A percentile compares a stretch with the other conserved stretches of the same genome.
Conservation (phyloP, 2,888 invertebrate genomes). For the Terebella lapidaria region DNA sequence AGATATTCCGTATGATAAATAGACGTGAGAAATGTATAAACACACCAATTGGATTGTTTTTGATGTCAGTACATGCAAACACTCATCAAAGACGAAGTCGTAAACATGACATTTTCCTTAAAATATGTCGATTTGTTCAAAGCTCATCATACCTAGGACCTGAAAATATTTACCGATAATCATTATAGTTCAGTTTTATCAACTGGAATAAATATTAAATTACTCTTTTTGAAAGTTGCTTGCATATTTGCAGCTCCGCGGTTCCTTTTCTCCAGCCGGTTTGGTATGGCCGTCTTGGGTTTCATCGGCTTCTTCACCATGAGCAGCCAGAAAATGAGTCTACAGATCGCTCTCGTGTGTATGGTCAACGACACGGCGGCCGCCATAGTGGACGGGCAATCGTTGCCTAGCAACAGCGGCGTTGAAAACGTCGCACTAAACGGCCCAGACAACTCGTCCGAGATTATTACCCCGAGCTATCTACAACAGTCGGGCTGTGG, state of each 20-base stretch:
- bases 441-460: background rate
- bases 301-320: conserved; percentile 60
- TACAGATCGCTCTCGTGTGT: conserved; percentile 59
- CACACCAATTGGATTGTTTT: no score
- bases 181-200: no score
- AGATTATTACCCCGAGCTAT: background rate
- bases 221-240: no score
- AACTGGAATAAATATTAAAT: no score
- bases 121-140: no score
- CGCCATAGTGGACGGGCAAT: background rate
- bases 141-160: no score
- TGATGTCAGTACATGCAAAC: no score
- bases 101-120: no score
- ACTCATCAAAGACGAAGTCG: no score
- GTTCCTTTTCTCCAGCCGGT: conserved; percentile 40
- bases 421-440: background rate
- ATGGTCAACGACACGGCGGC: conserved; percentile 56
- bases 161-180: no score
- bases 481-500: background rate
- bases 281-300: conserved; percentile 40
- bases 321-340: conserved; percentile 60
- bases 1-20: no score
- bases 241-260: conserved; percentile 18
- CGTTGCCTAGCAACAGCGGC: background rate
- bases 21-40: no score